Base-by-base conservation (phyloP, 1,140 invertebrate genomes). In the Apocrypta bakeri region DNA sequence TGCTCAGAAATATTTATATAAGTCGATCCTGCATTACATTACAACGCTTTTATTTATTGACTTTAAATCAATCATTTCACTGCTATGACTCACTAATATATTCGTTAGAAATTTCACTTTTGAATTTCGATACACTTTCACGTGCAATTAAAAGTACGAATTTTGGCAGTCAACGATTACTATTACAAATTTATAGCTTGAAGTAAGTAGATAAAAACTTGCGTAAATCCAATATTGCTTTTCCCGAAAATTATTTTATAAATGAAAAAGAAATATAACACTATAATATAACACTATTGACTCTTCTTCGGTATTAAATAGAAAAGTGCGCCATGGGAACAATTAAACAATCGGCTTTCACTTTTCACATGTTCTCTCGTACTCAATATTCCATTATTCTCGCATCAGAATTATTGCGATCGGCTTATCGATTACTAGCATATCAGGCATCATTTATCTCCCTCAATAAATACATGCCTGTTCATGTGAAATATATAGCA, bases 391-490 rank as follows among this genome's bases (percentile, higher is more conserved):
- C 29, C 25, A 56, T 33, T 71, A 64, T 21, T 40, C 31, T 37
- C 25, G 25, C 37, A 68, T 33, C 1, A 1, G 29, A 48, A 81
- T 80, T 48, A 69, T 76, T 68, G 8, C 24, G 21, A 81, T 75
- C 74, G 37, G 61, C 25, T 81, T 81, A 81, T 75, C 79, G 25
- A 17, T 61, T n/a, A n/a, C 1, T 2, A 48, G 25, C 31, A 25
- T 12, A 69, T 69, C n/a, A 66, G 12, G 37, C 17, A 21, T 24
- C 24, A 68, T 81, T 75, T 68, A 75, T 68, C 72, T 69, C 25
- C 24, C 25, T 31, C 61, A 25, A 81, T 74, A 56, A 81, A 81
- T 81, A 81, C 56, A 75, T 68, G 27, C 72, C 24, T 14, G 25
- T 17, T 63, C 72, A 29, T 27, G 42, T 21, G n/a, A 80, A 69